Evolutionary conservation across 2,113 vertebrate genomes (phyloP).

Genomic region (Archilochus colubris): DNA sequence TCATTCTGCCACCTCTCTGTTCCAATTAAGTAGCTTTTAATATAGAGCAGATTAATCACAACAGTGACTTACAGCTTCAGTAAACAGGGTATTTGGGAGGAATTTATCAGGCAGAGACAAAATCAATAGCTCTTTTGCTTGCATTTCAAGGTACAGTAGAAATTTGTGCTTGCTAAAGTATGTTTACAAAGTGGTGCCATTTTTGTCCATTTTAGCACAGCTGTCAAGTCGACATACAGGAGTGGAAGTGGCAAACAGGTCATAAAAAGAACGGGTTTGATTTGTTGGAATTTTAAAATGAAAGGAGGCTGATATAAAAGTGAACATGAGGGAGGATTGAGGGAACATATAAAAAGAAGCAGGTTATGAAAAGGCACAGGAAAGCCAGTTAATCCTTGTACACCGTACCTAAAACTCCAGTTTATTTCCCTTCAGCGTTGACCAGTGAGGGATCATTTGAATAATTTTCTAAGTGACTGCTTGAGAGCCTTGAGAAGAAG

Average conservation of each 20-base stretch:
- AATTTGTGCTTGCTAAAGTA: background rate
- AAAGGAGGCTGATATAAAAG: background rate
- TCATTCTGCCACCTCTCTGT: background rate
- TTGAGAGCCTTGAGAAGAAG: background rate
- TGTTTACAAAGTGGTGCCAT: background rate
- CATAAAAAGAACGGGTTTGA: background rate
- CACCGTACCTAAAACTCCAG: background rate
- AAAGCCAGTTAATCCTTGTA: background rate
- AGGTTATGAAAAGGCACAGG: background rate
- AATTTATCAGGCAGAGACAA: slow-evolving; percentile 20
- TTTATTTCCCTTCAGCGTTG: background rate
- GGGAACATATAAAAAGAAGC: background rate
- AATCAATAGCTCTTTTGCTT: slow-evolving; percentile 46
- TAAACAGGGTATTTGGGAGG: slow-evolving; percentile 15
- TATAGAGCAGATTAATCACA: slow-evolving; percentile 18
- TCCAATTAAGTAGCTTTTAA: slow-evolving; percentile 41
- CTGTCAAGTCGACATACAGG: background rate
- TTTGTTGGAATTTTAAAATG: slow-evolving; percentile 6
- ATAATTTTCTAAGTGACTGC: background rate
- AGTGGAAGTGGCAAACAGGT: background rate
- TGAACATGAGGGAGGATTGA: background rate
- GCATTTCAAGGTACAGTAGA: background rate
- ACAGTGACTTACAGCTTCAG: slow-evolving; percentile 2
- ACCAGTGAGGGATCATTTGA: background rate
- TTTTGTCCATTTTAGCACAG: background rate